Evolutionary conservation across 2,113 vertebrate species (phyloP).

Genomic region (Nothobranchius kuhntae): DNA sequence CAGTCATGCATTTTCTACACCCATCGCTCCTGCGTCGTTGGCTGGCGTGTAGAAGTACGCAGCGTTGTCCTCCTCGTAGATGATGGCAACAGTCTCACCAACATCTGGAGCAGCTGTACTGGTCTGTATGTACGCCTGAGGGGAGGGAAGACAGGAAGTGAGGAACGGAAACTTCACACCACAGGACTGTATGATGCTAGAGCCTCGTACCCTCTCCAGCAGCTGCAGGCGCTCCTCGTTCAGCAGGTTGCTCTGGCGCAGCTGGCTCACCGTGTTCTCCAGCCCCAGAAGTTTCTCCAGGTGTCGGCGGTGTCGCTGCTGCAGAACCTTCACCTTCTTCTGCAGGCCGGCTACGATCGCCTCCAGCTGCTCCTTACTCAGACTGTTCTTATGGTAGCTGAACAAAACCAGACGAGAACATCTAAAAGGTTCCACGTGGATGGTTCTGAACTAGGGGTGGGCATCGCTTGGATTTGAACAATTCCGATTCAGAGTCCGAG

Average conservation of each 20-base stretch:
- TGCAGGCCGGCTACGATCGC: conserved; percentile 68
- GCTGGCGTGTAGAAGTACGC: conserved; percentile 65
- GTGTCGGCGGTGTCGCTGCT: conserved; percentile 78
- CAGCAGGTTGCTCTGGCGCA: conserved; percentile 73
- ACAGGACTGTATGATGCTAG: no score
- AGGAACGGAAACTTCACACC: no score
- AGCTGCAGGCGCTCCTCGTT: conserved; percentile 72
- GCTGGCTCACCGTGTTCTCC: conserved; percentile 78
- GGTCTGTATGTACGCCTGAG: conserved; percentile 74
- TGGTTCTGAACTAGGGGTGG: no score
- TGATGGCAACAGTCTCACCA: conserved; percentile 71
- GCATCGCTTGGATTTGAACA: no score
- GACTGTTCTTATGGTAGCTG: conserved; percentile 76
- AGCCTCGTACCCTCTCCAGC: conserved; percentile 63
- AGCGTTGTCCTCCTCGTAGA: conserved; percentile 73
- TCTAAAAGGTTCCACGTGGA: no score
- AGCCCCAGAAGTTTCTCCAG: conserved; percentile 78
- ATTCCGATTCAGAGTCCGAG: no score
- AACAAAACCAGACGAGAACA: background rate
- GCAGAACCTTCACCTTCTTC: conserved; percentile 78
- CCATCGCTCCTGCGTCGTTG: conserved; percentile 10
- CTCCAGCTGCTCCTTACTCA: conserved; percentile 77
- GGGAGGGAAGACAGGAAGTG: background rate
- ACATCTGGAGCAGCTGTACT: conserved; percentile 40
- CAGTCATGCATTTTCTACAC: conserved; percentile 11